Conservation (phyloP, 2,797 vertebrate genomes). For the Cichlasoma orientale region DNA sequence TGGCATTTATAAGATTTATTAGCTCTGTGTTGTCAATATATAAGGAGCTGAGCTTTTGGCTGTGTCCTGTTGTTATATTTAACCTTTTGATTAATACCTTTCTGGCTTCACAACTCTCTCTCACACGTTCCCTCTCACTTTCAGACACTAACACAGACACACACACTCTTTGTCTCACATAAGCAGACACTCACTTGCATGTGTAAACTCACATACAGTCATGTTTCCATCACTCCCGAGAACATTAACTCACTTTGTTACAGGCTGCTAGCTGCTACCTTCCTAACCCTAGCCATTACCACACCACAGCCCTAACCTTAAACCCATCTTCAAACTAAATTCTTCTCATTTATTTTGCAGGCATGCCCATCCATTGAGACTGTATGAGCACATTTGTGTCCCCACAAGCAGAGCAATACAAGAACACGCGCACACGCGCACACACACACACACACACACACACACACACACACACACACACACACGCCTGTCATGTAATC, state of each 20-base stretch:
- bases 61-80: slow-evolving; percentile 17
- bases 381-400: not conserved
- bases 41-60: not conserved
- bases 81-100: slow-evolving; percentile 33
- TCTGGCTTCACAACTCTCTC: slow-evolving; percentile 41
- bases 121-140: slow-evolving; percentile 19
- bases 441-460: too few species aligned
- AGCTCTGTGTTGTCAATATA: not conserved
- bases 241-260: not conserved
- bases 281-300: not conserved
- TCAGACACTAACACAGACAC: slow-evolving; percentile 9
- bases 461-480: not conserved
- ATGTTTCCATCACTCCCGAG: slow-evolving; percentile 2
- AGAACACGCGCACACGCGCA: not conserved
- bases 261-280: not conserved
- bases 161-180: not conserved
- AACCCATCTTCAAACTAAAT: not conserved
- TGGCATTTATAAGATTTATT: not conserved
- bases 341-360: not conserved
- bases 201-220: slow-evolving; percentile 9
- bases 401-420: not conserved
- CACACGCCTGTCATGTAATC: slow-evolving; percentile 55
- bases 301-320: not conserved
- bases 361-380: not conserved
- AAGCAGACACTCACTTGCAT: not conserved